A percentile compares a stretch with the other conserved stretches of the same genome.
These are phyloP conservation scores for Phoeniculus purpureus DNA, from an alignment of 2,797 vertebrate species.

Conservation along the genomic window DNA sequence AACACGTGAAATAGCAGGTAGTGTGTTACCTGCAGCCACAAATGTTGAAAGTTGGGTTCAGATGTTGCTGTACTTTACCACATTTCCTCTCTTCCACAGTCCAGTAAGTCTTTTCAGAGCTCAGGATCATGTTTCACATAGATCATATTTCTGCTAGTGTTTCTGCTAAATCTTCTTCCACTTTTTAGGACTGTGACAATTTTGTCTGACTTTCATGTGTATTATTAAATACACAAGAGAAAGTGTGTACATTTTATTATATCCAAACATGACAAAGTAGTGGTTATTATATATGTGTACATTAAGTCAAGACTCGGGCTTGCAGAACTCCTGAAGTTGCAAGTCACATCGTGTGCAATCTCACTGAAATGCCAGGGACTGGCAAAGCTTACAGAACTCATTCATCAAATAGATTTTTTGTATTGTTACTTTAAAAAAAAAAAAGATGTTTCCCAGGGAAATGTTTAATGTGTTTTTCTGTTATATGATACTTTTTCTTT, in stretches of 20 bases:
- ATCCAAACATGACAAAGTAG: neutral
- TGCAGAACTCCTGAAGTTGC: neutral
- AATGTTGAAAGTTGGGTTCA: neutral
- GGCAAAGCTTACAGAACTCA: neutral
- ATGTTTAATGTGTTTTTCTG: neutral
- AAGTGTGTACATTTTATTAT: neutral
- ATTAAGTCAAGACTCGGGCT: neutral
- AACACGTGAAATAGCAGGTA: fast-evolving
- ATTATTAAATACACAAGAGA: neutral
- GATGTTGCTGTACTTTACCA: neutral
- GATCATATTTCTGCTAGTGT: neutral
- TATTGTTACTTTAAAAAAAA: neutral
- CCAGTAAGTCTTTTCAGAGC: neutral
- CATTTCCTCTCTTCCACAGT: neutral
- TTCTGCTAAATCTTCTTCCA: neutral
- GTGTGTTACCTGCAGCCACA: neutral
- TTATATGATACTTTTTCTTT: neutral
- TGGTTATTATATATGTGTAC: neutral
- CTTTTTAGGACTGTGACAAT: neutral
- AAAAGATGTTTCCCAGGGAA: neutral
- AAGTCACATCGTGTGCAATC: neutral
- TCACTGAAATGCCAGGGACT: neutral
- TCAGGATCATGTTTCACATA: neutral
- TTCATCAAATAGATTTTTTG: neutral
- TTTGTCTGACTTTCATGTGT: neutral